Conservation (phyloP, 2,888 invertebrate species). For the Pandemis cinnamomeana region DNA sequence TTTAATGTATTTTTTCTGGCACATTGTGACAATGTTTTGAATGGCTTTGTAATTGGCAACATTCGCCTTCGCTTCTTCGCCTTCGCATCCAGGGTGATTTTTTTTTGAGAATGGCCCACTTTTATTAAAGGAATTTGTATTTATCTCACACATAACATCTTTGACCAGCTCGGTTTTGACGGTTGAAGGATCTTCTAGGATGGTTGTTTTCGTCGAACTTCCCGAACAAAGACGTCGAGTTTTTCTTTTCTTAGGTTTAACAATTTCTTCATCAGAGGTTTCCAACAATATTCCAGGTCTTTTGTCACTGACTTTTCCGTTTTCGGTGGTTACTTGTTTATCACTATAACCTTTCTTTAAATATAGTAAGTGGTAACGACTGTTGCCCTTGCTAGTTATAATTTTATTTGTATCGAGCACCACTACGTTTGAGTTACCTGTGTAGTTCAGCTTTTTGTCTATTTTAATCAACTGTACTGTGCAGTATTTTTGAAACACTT, state of each 20-base stretch:
- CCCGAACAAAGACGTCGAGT: constrained; percentile 55
- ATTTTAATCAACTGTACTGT: constrained; percentile 59
- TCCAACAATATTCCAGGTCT: constrained; percentile 45
- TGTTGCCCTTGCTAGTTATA: constrained; percentile 50
- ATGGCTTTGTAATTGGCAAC: constrained; percentile 54
- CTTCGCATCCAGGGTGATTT: background rate
- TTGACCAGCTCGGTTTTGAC: background rate
- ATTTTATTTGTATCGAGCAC: constrained; percentile 59
- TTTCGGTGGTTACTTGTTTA: background rate
- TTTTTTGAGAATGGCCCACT: constrained; percentile 58
- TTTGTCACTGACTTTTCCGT: constrained; percentile 43
- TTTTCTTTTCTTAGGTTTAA: constrained; percentile 49
- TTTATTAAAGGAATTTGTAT: constrained; percentile 63
- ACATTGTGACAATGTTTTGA: constrained; percentile 61
- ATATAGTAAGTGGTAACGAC: constrained; percentile 59
- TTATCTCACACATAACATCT: constrained; percentile 22
- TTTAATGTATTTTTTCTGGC: constrained; percentile 58
- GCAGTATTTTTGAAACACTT: constrained; percentile 52
- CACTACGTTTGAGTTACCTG: constrained; percentile 57
- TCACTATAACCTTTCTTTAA: constrained; percentile 4
- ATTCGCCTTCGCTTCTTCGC: constrained; percentile 39
- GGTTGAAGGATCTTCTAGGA: constrained; percentile 45
- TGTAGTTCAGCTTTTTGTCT: constrained; percentile 62
- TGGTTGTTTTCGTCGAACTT: constrained; percentile 55
- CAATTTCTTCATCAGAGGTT: constrained; percentile 49